Base-by-base conservation (phyloP, 2,113 vertebrate genomes). In the Rhabdomys dilectus region DNA sequence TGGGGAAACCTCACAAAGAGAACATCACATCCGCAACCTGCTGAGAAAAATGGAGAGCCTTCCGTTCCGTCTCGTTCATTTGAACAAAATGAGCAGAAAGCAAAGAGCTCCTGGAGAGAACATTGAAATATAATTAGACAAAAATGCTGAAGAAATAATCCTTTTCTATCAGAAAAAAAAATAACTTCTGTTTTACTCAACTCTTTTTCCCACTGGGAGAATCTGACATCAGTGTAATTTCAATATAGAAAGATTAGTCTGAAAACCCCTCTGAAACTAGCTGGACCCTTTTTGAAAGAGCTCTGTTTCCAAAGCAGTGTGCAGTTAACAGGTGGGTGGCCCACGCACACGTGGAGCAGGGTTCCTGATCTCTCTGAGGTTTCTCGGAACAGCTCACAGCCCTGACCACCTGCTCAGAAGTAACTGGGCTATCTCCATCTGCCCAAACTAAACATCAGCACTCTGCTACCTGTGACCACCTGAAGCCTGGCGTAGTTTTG, bases 161-260 rank as follows among this genome's bases (percentile, higher is more conserved):
- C 95, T 92, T 92, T 95, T 91, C 96, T 78, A 84, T 91, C 89
- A 94, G 48, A 73, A 66, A 93, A 96, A 92, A 87, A 92, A 94
- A 85, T 95, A 66, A 89, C 42, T 84, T 93, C 62, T 92, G 78
- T 90, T 96, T 85, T 78, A 85, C 51, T 82, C 62, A 85, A 88
- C 76, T 85, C 70, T 93, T 77, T 77, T 88, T 53, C 81, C 58
- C 76, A 84, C 26, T 68, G 76, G 95, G 31, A 95, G 45, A 96
- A 89, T 51, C 77, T 13, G 26, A 88, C 9, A 51, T 53, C 7
- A 31, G 66, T 75, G 7, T 73, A 80, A 95, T 89, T 96, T 68
- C 73, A 94, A 51, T 45, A 16, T 26, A 75, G 22, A 77, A 78
- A n/a, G 24, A 76, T 75, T 26, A 16, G 64, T 26, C 60, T 82